Percentiles rank a stretch among this genome's conserved stretches.
These are phyloP conservation scores for Pristionchus exspectatus DNA, from an alignment of 2,888 invertebrate genomes.

Conservation along the genomic window DNA sequence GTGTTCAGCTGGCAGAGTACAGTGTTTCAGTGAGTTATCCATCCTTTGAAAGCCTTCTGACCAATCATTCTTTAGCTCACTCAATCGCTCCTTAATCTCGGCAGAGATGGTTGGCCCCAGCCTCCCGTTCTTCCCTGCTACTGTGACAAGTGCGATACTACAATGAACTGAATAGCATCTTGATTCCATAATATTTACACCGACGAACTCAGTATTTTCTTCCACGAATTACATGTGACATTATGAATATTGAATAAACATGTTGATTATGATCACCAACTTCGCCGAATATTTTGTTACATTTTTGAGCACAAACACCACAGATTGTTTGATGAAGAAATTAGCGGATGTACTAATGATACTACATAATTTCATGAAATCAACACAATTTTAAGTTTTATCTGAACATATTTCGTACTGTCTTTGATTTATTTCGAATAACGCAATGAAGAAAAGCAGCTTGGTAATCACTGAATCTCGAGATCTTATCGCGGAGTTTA, in stretches of 20 bases:
- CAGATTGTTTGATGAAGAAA: no score
- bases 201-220: not conserved
- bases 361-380: not conserved
- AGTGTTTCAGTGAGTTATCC: not conserved
- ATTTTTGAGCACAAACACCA: not conserved
- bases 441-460: not conserved
- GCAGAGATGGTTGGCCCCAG: not conserved
- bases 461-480: conserved; percentile 3
- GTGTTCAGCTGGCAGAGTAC: not conserved
- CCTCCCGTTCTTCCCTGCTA: conserved; percentile 27
- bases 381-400: not conserved
- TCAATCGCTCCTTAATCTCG: not conserved
- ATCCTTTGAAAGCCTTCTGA: not conserved
- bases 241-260: not conserved
- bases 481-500: conserved; percentile 22
- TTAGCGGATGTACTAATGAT: not conserved
- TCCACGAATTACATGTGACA: not conserved
- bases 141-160: not conserved
- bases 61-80: not conserved
- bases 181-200: not conserved
- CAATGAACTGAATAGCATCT: not conserved
- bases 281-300: not conserved
- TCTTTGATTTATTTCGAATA: not conserved
- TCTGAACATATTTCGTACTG: not conserved
- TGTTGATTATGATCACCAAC: not conserved